Percentiles rank a stretch among this genome's conserved stretches.
phyloP scores from a whole-genome alignment of 2,888 invertebrate genomes.

The Hedya salicella region DNA sequence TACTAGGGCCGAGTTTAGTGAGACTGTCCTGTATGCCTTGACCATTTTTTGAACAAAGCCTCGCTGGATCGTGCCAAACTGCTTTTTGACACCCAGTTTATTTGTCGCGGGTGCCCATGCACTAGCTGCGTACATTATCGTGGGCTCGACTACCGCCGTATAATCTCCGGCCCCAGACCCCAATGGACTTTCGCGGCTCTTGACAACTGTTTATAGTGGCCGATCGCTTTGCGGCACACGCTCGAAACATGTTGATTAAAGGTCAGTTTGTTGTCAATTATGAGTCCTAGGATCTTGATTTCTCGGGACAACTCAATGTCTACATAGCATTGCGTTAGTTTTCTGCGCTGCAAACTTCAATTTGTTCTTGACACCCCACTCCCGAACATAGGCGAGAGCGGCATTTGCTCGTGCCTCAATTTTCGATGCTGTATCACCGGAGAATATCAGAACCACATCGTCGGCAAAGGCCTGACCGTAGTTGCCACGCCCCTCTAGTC shows the following conservation, averaged over 20 bases:
- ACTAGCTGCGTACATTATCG: background rate
- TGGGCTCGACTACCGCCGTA: background rate
- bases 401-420: background rate
- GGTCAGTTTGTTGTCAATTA: too few relatives aligned
- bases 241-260: too few relatives aligned
- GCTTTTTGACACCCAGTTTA: background rate
- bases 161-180: slow-evolving; percentile 4
- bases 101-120: background rate
- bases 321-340: background rate
- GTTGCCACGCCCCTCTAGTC: background rate
- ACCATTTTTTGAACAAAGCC: background rate
- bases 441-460: background rate
- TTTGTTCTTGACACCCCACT: background rate
- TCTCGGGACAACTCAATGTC: too few relatives aligned
- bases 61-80: background rate
- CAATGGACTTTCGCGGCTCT: background rate
- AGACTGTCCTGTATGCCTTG: slow-evolving; percentile 6
- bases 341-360: background rate
- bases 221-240: too few relatives aligned
- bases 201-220: too few relatives aligned
- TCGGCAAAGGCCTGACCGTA: background rate
- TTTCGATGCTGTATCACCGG: background rate
- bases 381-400: background rate
- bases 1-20: background rate
- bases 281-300: too few relatives aligned